A percentile compares a stretch with the other conserved stretches of the same genome.
Evolutionary conservation across 2,888 invertebrate genomes (phyloP).

Genomic region (Biston betularia): DNA sequence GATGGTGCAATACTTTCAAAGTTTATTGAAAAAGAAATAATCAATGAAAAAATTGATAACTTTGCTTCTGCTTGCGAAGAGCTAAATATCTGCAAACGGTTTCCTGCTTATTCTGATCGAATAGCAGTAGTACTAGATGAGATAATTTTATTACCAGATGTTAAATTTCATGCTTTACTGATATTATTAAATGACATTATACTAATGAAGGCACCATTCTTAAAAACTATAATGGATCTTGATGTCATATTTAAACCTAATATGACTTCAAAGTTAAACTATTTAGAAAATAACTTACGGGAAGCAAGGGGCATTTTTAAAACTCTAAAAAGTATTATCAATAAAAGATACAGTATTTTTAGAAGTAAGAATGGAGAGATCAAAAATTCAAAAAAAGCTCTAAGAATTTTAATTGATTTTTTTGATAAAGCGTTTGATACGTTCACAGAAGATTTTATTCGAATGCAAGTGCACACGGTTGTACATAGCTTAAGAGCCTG

Average conservation of each 20-base stretch:
- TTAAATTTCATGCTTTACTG: slow-evolving; percentile 43
- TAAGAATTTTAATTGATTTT: slow-evolving; percentile 57
- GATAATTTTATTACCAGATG: slow-evolving; percentile 47
- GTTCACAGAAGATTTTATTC: slow-evolving; percentile 45
- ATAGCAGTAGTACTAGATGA: slow-evolving; percentile 50
- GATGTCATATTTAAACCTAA: slow-evolving; percentile 31
- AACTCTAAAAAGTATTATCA: slow-evolving; percentile 42
- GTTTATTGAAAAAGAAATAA: not conserved
- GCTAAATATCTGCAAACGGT: slow-evolving; percentile 51
- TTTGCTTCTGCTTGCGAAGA: slow-evolving; percentile 50
- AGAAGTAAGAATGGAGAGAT: slow-evolving; percentile 29
- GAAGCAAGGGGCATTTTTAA: slow-evolving; percentile 41
- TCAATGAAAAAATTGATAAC: slow-evolving; percentile 47
- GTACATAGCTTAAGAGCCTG: slow-evolving; percentile 47
- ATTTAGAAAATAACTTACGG: slow-evolving; percentile 23
- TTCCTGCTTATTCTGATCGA: slow-evolving; percentile 55
- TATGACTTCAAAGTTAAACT: slow-evolving; percentile 35
- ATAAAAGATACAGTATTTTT: slow-evolving; percentile 48
- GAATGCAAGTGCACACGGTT: slow-evolving; percentile 47
- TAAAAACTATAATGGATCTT: slow-evolving; percentile 45
- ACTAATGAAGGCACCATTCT: slow-evolving; percentile 36
- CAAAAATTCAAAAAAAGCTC: slow-evolving; percentile 47
- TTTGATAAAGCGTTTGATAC: slow-evolving; percentile 54
- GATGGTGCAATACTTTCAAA: not conserved
- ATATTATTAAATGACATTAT: slow-evolving; percentile 31